Conservation (phyloP, 1,140 invertebrate species). For the Oncopeltus fasciatus region DNA sequence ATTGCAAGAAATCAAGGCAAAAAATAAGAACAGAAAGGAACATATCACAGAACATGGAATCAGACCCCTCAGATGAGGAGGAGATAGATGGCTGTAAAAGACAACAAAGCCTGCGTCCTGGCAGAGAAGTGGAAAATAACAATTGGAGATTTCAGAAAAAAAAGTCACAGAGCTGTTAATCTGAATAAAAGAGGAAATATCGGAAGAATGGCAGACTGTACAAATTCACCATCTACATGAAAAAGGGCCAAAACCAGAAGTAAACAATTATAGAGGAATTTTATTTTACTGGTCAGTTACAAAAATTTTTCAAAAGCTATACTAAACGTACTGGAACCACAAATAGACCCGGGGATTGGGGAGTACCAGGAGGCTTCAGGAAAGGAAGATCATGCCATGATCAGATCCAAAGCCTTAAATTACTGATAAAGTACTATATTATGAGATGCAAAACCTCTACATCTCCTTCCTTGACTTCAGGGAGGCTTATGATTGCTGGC, state of each 20-base stretch:
- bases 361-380: not conserved
- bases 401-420: not conserved
- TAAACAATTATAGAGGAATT: not conserved
- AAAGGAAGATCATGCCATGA: not conserved
- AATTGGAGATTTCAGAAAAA: not conserved
- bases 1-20: no score
- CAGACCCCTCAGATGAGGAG: no score
- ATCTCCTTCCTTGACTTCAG: not conserved
- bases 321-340: not conserved
- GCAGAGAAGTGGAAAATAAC: not conserved
- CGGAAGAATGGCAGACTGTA: not conserved
- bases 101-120: no score
- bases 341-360: not conserved
- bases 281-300: not conserved
- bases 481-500: not conserved
- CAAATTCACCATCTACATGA: not conserved
- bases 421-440: not conserved
- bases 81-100: no score
- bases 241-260: not conserved
- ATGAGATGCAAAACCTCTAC: not conserved
- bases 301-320: not conserved
- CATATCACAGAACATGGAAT: no score
- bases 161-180: not conserved
- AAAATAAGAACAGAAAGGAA: no score
- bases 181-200: not conserved